Evolutionary conservation across 2,113 vertebrate genomes (phyloP).

Genomic region (Phainopepla nitens): DNA sequence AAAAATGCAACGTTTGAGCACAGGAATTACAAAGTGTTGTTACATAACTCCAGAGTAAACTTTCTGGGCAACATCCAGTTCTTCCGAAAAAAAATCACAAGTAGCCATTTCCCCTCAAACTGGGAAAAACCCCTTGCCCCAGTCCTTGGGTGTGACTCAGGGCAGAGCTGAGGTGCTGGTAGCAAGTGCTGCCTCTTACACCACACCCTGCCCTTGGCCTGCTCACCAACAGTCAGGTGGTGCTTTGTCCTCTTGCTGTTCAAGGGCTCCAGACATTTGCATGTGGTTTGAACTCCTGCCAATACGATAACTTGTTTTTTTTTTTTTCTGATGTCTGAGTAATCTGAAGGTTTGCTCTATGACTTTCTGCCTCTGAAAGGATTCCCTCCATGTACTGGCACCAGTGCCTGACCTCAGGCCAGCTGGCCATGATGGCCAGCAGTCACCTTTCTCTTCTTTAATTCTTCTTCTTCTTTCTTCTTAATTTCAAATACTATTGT

Average conservation of each 20-base stretch:
- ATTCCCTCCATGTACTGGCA: neutral
- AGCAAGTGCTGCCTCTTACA: neutral
- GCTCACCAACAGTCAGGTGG: fast-evolving
- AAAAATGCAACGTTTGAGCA: neutral
- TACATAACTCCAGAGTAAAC: neutral
- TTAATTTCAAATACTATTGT: too few relatives aligned
- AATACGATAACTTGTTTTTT: neutral
- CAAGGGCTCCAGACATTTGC: neutral
- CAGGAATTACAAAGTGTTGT: neutral
- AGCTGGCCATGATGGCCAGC: fast-evolving
- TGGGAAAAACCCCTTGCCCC: neutral
- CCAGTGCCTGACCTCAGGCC: neutral
- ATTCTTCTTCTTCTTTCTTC: too few relatives aligned
- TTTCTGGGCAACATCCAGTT: neutral
- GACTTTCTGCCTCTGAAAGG: neutral
- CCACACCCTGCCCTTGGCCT: neutral
- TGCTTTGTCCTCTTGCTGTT: neutral
- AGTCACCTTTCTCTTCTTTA: too few relatives aligned
- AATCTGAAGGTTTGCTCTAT: neutral
- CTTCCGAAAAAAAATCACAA: neutral
- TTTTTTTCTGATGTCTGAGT: neutral
- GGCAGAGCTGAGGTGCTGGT: neutral
- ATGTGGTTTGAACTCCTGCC: neutral
- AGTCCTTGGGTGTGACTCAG: neutral
- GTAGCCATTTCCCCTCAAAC: neutral